Base-by-base conservation (phyloP, 2,888 invertebrate genomes). In the Metalampra italica region DNA sequence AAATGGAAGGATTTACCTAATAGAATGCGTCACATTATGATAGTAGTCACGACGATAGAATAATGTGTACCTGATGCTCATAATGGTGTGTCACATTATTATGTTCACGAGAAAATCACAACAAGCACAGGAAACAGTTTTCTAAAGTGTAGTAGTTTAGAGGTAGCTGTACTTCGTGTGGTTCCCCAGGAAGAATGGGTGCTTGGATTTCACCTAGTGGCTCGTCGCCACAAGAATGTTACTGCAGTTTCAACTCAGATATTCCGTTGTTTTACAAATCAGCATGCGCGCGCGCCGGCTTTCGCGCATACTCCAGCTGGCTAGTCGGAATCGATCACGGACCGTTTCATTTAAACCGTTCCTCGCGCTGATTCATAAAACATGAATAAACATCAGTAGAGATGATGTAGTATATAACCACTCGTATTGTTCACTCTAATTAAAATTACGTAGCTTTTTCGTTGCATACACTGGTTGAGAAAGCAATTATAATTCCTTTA, bases 201-300 rank as follows among this genome's bases (percentile, higher is more conserved):
- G 39, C 15, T 13, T 34, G 29, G 42, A 49, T 53, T 53, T 53
- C 50, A 43, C 43, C 37, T 22, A 29, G 5, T 12, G 22, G 22
- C 45, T 46, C 46, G 47, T 46, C 43, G 34, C 46, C 30, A 30
- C 46, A 51, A 51, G 49, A 50, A 51, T 51, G 52, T 58, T 47
- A 44, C 51, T 52, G 59, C 59, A 57, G 55, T 66, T 64, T 68
- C 62, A 68, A 66, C 50, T 52, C 54, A 56, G 57, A 62, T 68
- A 80, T 79, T 77, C 78, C 73, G 72, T 69, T 69, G 71, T 69
- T 75, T 68, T 64, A 64, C 65, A 75, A 62, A 72, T 74, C 61
- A 71, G 66, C 65, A 73, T 71, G 72, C 11, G 30, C 39, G 50
- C 1, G 66, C 68, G 76, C 68, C 66, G 70, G 71, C 81, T 83